phyloP scores from a whole-genome alignment of 2,888 invertebrate species.

The Apotomis capreana region DNA sequence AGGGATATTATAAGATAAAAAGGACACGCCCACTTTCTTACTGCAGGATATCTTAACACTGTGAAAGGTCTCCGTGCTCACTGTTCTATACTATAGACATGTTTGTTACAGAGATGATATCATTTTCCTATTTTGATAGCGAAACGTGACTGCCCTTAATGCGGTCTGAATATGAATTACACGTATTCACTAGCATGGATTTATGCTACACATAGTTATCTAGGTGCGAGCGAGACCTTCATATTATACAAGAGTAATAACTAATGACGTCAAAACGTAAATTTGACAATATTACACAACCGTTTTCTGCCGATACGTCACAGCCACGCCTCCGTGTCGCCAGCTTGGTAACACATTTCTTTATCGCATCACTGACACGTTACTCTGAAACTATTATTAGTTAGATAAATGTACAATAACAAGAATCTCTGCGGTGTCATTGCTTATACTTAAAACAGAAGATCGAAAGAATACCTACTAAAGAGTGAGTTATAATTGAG shows the following conservation, averaged over 20 bases:
- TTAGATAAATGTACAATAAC: too few species aligned
- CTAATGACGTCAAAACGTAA: slow-evolving; percentile 14
- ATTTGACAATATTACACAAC: slow-evolving; percentile 28
- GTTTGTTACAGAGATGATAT: slow-evolving; percentile 18
- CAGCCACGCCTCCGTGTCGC: slow-evolving; percentile 73
- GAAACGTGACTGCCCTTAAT: slow-evolving; percentile 31
- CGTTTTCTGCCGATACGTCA: slow-evolving; percentile 14
- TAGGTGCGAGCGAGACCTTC: slow-evolving; percentile 17
- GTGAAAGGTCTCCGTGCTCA: too few species aligned
- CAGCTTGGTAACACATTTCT: slow-evolving; percentile 49
- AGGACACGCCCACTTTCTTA: not conserved
- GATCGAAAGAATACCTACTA: too few species aligned
- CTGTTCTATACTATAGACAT: not conserved
- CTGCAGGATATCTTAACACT: not conserved
- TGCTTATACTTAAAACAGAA: too few species aligned
- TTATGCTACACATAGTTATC: slow-evolving; percentile 10
- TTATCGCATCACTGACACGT: slow-evolving; percentile 5
- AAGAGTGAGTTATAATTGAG: too few species aligned
- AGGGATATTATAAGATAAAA: not conserved
- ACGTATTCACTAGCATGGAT: not conserved
- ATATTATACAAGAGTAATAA: slow-evolving; percentile 32
- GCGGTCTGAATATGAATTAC: not conserved
- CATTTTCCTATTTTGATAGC: slow-evolving; percentile 16
- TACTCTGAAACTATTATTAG: too few species aligned
- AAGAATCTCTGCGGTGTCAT: too few species aligned